phyloP scores from a whole-genome alignment of 1,140 invertebrate species.

The Oncopeltus fasciatus region DNA sequence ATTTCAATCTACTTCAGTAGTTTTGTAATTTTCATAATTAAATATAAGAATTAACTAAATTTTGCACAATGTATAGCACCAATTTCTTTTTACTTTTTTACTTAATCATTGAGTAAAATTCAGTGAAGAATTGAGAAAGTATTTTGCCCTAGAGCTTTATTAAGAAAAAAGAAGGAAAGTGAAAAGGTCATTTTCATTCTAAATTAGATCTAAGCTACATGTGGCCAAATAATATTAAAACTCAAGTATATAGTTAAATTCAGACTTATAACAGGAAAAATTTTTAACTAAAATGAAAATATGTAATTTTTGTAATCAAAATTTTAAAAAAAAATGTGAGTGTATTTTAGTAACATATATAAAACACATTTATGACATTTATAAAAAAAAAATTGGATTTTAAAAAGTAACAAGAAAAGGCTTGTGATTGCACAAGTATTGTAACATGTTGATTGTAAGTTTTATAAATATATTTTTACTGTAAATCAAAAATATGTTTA shows the following conservation, averaged over 20 bases:
- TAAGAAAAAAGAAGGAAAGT: no score
- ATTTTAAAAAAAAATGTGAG: background rate
- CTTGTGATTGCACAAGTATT: background rate
- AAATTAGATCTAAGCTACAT: background rate
- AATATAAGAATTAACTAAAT: background rate
- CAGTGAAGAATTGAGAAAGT: no score
- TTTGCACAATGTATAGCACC: background rate
- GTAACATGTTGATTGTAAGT: conserved; percentile 7
- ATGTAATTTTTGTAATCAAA: conserved; percentile 2
- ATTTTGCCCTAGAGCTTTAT: no score
- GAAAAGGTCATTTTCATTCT: background rate
- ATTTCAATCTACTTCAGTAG: no score
- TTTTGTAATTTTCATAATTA: background rate
- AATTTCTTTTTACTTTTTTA: conserved; percentile 1
- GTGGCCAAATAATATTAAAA: background rate
- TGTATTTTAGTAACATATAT: conserved; percentile 3
- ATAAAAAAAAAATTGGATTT: background rate
- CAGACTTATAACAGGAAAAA: conserved; percentile 5
- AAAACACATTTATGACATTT: conserved; percentile 1
- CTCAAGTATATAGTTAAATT: conserved; percentile 5
- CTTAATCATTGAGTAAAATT: background rate
- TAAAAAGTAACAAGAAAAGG: background rate
- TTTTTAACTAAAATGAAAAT: background rate
- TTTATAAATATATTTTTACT: conserved; percentile 14
- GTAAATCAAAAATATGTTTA: conserved; percentile 5